Base-by-base conservation (phyloP, 2,113 vertebrate genomes). In the Puntigrus tetrazona region DNA sequence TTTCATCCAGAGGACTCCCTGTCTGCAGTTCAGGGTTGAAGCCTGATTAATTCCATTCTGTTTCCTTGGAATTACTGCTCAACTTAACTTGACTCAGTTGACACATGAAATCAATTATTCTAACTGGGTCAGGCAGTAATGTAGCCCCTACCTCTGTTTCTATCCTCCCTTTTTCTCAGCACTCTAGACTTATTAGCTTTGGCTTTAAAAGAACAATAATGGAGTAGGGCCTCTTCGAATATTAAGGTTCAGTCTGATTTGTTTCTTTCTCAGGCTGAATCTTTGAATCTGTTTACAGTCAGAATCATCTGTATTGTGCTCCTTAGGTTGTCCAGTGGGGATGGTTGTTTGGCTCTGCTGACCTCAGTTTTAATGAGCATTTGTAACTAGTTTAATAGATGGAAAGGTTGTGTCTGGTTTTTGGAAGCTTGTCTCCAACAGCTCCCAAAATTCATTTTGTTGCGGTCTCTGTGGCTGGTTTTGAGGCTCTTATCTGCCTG, bases 101-200 rank as follows among this genome's bases (percentile, higher is more conserved):
- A 91, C 89, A 86, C 81, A 80, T 85, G 88, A 87, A 90, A 90
- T 91, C 88, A 88, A 87, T 91, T 85, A 90, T 86, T 84, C 87
- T 84, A 91, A 92, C 77, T 88, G 78, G 90, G 91, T 91, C 91
- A 90, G 86, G 87, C 87, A 85, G 81, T 87, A 86, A 75, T 85
- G 78, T 45, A 67, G 78, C 84, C 84, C 11, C 77, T 63, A 67
- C 34, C 82, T 69, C 73, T 65, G 22, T 45, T 52, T 79, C 73
- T 55, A 73, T 70, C 81, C 75, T 79, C 31, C 10, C 50, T 47
- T 16, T 69, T 82, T 82, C 80, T 77, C n/a, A 45, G 34, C 57
- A 67, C 76, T 45, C 34, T 43, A 31, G 41, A 59, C 20, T 72
- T 76, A 59, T 47, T 41, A 84, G 78, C 65, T 55, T 20, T 27